phyloP scores from a whole-genome alignment of 2,113 vertebrate species.

The Takifugu flavidus region DNA sequence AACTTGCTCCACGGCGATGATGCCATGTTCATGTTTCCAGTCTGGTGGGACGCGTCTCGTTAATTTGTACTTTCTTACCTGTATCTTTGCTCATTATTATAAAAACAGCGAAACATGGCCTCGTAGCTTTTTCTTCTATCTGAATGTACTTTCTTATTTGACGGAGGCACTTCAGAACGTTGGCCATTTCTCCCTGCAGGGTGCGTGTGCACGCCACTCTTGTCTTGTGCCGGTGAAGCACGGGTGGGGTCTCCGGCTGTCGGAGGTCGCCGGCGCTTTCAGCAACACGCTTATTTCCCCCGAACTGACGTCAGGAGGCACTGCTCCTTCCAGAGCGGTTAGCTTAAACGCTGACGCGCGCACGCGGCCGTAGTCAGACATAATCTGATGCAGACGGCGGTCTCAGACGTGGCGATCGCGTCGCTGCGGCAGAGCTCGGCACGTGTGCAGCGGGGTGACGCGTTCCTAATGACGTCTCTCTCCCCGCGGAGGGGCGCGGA shows the following conservation, averaged over 20 bases:
- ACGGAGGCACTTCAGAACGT: slow-evolving; percentile 10
- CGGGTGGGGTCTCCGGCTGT: slow-evolving; percentile 13
- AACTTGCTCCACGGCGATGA: slow-evolving; percentile 11
- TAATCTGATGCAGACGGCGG: slow-evolving; percentile 12
- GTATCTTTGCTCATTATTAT: slow-evolving; percentile 15
- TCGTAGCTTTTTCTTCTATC: not conserved
- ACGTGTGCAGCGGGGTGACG: not conserved
- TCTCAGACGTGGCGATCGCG: too few relatives aligned
- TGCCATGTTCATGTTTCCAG: slow-evolving; percentile 12
- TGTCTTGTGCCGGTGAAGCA: slow-evolving; percentile 5
- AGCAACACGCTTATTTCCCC: slow-evolving; percentile 22
- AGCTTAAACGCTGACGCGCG: too few relatives aligned
- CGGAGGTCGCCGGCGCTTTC: slow-evolving; percentile 37
- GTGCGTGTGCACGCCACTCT: not conserved
- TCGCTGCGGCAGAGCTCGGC: not conserved
- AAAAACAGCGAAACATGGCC: not conserved
- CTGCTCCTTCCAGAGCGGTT: too few relatives aligned
- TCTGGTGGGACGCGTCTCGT: slow-evolving; percentile 8
- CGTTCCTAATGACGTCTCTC: slow-evolving; percentile 17
- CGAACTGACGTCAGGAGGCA: slow-evolving; percentile 27
- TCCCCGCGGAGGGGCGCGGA: slow-evolving; percentile 2
- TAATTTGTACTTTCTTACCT: slow-evolving; percentile 12
- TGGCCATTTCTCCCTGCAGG: slow-evolving; percentile 2
- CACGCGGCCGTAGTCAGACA: not conserved
- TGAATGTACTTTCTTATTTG: slow-evolving; percentile 15